These are phyloP conservation scores for Busseola fusca DNA, from an alignment of 2,888 invertebrate species.

Conservation along the genomic window DNA sequence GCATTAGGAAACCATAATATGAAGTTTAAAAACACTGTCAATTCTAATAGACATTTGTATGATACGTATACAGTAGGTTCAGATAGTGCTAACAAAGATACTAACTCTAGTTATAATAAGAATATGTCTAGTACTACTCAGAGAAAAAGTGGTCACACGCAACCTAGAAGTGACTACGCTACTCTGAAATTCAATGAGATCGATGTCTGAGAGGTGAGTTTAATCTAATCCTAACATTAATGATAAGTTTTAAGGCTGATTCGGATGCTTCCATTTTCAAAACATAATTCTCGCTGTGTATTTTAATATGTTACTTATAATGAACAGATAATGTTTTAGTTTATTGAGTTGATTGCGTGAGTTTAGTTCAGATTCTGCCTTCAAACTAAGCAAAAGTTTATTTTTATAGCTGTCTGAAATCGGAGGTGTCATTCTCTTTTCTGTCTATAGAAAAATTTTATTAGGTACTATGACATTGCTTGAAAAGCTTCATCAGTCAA, in stretches of 20 bases:
- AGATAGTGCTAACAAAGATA: constrained; percentile 82
- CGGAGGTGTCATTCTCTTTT: not conserved
- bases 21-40: constrained; percentile 89
- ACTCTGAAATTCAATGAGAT: constrained; percentile 88
- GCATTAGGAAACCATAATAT: constrained; percentile 88
- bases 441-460: not conserved
- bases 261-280: constrained; percentile 7
- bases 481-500: not conserved
- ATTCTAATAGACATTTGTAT: constrained; percentile 88
- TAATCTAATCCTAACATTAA: not conserved
- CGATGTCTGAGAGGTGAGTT: constrained; percentile 86
- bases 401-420: not conserved
- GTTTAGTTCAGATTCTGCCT: constrained; percentile 7
- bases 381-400: not conserved
- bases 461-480: not conserved
- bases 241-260: constrained; percentile 6
- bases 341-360: not conserved
- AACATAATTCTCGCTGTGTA: not conserved
- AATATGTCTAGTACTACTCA: constrained; percentile 79
- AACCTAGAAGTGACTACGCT: constrained; percentile 84
- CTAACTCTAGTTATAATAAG: constrained; percentile 82
- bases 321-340: not conserved
- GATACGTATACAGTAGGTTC: constrained; percentile 86
- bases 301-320: not conserved
- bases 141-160: constrained; percentile 65